Percentiles rank a stretch among this genome's conserved stretches.
phyloP scores from a whole-genome alignment of 2,113 vertebrate species.

The Sigmodon hispidus region DNA sequence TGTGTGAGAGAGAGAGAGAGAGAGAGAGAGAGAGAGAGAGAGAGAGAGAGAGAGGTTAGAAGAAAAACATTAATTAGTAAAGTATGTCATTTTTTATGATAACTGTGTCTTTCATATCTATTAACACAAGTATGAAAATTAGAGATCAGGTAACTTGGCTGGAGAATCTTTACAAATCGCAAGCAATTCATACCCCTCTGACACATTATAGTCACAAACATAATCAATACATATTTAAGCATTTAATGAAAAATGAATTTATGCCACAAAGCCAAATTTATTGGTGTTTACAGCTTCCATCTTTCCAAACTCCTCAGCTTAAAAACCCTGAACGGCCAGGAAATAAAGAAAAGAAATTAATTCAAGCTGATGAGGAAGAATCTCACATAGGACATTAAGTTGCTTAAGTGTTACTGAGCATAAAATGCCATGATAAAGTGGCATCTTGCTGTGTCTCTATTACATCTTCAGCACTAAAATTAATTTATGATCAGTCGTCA shows the following conservation, averaged over 20 bases:
- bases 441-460: conserved; percentile 88
- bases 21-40: background rate
- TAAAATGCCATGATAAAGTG: conserved; percentile 89
- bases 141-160: background rate
- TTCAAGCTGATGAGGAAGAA: conserved; percentile 84
- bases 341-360: conserved; percentile 82
- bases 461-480: conserved; percentile 93
- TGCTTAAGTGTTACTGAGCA: conserved; percentile 88
- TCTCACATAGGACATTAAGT: conserved; percentile 85
- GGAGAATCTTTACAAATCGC: conserved; percentile 45
- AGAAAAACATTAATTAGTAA: background rate
- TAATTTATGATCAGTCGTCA: conserved; percentile 95
- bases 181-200: conserved; percentile 31
- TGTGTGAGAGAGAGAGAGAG: too few species aligned
- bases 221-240: conserved; percentile 84
- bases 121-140: conserved; percentile 12
- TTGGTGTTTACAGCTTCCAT: conserved; percentile 82
- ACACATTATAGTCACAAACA: conserved; percentile 68
- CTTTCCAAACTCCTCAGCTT: conserved; percentile 76
- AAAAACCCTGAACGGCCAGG: conserved; percentile 81
- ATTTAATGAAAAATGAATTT: conserved; percentile 88
- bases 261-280: conserved; percentile 85
- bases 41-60: background rate
- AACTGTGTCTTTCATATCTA: background rate
- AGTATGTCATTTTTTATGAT: conserved; percentile 18